Base-by-base conservation (phyloP, 1,140 invertebrate genomes). In the Octopus sinensis region DNA sequence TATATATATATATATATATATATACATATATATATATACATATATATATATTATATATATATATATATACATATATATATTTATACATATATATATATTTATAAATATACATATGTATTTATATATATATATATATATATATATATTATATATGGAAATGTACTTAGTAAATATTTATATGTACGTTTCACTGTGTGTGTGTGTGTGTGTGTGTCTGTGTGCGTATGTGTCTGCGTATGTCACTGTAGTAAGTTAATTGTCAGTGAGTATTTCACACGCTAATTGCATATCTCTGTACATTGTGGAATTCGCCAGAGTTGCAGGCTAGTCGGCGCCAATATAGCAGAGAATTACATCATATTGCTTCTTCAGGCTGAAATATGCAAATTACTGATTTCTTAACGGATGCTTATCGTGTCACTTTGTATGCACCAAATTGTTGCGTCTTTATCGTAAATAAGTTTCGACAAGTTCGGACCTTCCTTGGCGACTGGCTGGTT, bases 281-380 rank as follows among this genome's bases (percentile, higher is more conserved):
- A 73, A 73, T 73, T 73, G 68, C 68, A 73, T 73, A 73, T 73
- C 13, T 73, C 68, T 73, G 5, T 6, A 73, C 17, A 73, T 12
- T 13, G 68, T 6, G 68, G 13, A 73, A 73, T 73, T 73, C 13
- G 13, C 68, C 68, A n/a, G 17, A 17, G 68, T 73, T 73, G 68
- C 30, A 73, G 68, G 17, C 68, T 73, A 6, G 30, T 10, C 13
- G 68, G 68, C 68, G 68, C 68, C 68, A 73, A 73, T n/a, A 73
- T 73, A 17, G 68, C 68, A 73, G 17, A n/a, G 68, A 73, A 73
- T 73, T 73, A 73, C 68, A 73, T 73, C 68, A 73, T 73, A n/a
- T 73, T 73, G 68, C 68, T 73, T n/a, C 30, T 73, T 73, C 68
- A 73, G 68, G 68, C 68, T 73, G 68, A 73, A 73, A 73, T 73